Evolutionary conservation across 2,797 vertebrate species (phyloP).

Genomic region (Manis pentadactyla): DNA sequence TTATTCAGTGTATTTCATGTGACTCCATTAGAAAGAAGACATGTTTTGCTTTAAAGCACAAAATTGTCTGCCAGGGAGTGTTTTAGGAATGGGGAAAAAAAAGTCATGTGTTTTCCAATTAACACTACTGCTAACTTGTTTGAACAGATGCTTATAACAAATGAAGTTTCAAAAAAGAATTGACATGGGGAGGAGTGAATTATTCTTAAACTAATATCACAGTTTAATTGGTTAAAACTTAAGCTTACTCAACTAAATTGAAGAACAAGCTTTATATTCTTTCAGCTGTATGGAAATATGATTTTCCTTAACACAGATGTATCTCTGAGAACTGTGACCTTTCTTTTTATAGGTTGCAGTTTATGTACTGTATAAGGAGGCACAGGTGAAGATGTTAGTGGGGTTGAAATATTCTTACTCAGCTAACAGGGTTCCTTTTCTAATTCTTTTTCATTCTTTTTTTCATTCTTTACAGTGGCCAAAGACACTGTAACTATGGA

Average conservation of each 20-base stretch:
- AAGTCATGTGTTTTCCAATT: neutral
- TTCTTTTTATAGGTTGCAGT: neutral
- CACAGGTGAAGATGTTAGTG: neutral
- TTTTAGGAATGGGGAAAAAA: slow-evolving; percentile 3
- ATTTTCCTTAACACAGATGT: neutral
- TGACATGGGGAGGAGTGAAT: neutral
- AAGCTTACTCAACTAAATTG: slow-evolving; percentile 29
- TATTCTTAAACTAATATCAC: slow-evolving; percentile 50
- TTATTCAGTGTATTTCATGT: neutral
- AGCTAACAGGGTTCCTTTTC: neutral
- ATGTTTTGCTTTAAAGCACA: slow-evolving; percentile 13
- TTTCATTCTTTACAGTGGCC: neutral
- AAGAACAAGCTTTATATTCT: slow-evolving; percentile 21
- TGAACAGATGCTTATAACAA: slow-evolving; percentile 39
- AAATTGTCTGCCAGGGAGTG: slow-evolving; percentile 11
- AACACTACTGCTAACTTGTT: slow-evolving; percentile 7
- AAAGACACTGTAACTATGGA: neutral
- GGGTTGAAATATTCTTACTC: neutral
- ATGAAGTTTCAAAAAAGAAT: slow-evolving; percentile 32
- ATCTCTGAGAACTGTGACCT: neutral
- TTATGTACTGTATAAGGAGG: neutral
- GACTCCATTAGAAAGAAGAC: slow-evolving; percentile 11
- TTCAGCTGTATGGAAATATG: slow-evolving; percentile 12
- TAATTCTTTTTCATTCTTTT: neutral
- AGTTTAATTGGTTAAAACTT: slow-evolving; percentile 49